Base-by-base conservation (phyloP, 2,888 invertebrate genomes). In the Crematogaster levior region DNA sequence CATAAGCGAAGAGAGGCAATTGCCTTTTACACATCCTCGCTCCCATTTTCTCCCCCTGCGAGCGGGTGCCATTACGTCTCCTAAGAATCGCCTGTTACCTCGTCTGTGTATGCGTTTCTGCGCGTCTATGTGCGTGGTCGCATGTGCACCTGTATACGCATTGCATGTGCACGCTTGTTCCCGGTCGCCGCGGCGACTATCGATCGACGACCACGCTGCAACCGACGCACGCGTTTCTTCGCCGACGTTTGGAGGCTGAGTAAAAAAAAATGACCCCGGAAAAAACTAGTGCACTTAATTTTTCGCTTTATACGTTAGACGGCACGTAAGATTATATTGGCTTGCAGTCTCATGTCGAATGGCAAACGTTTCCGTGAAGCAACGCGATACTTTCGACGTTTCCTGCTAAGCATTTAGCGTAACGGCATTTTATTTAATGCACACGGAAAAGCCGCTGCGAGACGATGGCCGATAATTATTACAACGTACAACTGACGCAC, bases 11-110 rank as follows among this genome's bases (percentile, higher is more conserved):
- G 90, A 92, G 87, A 91, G 90, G 87, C 93, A 92, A 93, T 93
- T 92, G 93, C 93, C 93, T 93, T 93, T 93, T 93, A 93, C 93
- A 93, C 93, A 93, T 93, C 92, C 92, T 93, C 92, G 93, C 91
- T 92, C 93, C 91, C 92, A 91, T 93, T 93, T 91, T 74, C 90
- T 88, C 85, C 84, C 88, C 90, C 91, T 58, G 53, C 48, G 63
- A 86, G 85, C 84, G 84, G 87, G 89, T 90, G 90, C 91, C 90
- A 92, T 92, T 93, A 91, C 90, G 90, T 91, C 91, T 92, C 91
- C 89, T 90, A 90, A 91, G 92, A 92, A 93, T 92, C 91, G 90
- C 85, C 81, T 83, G 85, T 48, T 81, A 79, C 85, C 77, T 73
- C 72, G 53, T 75, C n/a, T 30, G 72, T 66, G 60, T 80, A 58